A percentile compares a stretch with the other conserved stretches of the same genome.
phyloP scores from a whole-genome alignment of 1,140 invertebrate genomes.

The Philopotamus ludificatus region DNA sequence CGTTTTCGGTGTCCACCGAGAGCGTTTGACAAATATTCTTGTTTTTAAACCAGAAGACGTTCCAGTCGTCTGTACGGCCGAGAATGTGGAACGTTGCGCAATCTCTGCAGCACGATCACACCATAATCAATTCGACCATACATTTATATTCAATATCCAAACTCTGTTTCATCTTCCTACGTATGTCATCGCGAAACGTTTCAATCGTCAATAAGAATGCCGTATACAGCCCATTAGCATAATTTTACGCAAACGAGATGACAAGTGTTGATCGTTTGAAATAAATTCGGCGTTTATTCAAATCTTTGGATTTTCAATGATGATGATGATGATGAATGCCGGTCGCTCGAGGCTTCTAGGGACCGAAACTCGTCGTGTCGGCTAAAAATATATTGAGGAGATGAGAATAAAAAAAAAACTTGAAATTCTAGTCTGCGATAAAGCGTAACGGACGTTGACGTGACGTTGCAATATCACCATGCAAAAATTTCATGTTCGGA shows the following conservation, averaged over 20 bases:
- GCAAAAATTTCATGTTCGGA: neutral
- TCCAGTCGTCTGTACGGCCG: neutral
- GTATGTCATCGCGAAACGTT: too few relatives aligned
- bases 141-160: too few relatives aligned
- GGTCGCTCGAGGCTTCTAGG: neutral
- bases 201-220: too few relatives aligned
- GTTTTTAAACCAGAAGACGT: neutral
- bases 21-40: constrained; percentile 5
- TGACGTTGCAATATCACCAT: constrained; percentile 16
- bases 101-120: neutral
- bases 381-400: constrained; percentile 5
- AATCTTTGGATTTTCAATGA: too few relatives aligned
- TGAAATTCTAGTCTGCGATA: constrained; percentile 14
- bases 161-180: too few relatives aligned
- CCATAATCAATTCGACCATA: neutral
- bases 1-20: constrained; percentile 3
- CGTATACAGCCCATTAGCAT: too few relatives aligned
- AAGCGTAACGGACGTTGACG: constrained; percentile 14
- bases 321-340: neutral
- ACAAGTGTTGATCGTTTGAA: too few relatives aligned
- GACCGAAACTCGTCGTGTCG: neutral
- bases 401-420: constrained; percentile 5
- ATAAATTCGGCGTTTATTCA: too few relatives aligned
- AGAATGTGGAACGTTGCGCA: constrained; percentile 26
- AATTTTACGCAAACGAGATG: too few relatives aligned